Evolutionary conservation across 1,140 invertebrate genomes (phyloP).

Genomic region (Lineus longissimus): DNA sequence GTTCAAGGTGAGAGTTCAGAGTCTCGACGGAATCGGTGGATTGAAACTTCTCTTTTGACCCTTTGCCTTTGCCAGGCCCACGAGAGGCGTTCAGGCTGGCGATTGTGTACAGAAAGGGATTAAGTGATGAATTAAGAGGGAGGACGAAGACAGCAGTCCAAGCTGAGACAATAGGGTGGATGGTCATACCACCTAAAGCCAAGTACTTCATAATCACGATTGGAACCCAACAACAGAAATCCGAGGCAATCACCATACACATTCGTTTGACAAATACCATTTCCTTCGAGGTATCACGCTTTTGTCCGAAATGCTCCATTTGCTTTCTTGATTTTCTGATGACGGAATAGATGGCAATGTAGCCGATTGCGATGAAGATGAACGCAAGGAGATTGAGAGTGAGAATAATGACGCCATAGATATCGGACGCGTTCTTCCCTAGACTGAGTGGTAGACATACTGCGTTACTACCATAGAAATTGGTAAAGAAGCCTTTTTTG

Average conservation of each 20-base stretch:
- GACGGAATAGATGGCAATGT: neutral
- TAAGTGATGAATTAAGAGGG: neutral
- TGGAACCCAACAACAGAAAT: slow-evolving; percentile 2
- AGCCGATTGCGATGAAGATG: neutral
- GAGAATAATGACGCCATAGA: neutral
- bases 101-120: neutral
- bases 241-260: neutral
- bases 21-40: no score
- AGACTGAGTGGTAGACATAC: neutral
- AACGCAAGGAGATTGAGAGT: neutral
- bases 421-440: neutral
- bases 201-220: neutral
- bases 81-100: neutral
- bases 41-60: no score
- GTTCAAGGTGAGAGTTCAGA: no score
- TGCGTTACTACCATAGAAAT: neutral
- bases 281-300: neutral
- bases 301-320: neutral
- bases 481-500: neutral
- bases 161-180: neutral
- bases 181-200: neutral
- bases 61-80: no score
- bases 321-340: neutral
- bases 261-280: neutral
- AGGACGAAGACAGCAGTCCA: neutral